Evolutionary conservation across 2,888 invertebrate genomes (phyloP), one percentile per base, ranked within the genome.

Genomic region (Epinotia brunnichana): DNA sequence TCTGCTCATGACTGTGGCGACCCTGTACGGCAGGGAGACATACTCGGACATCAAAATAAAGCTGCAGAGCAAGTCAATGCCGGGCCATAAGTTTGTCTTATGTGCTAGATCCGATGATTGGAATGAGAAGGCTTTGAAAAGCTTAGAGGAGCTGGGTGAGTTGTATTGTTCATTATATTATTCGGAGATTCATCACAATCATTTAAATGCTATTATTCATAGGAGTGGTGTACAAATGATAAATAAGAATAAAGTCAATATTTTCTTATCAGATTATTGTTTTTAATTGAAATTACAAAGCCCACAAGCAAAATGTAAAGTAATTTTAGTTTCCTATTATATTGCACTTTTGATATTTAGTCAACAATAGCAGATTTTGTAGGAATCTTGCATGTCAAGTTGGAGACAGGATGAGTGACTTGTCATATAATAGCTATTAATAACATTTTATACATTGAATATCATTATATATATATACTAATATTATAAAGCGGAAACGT

Each of bases 41-140:
- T 97, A 96, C 85, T 97, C 98, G 77, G 99, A 99, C 88, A 94
- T 99, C 75, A 94, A 91, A 70, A 95, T 99, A 67, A 95, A 95
- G 84, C 92, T 98, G 24, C 94, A 95, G 77, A 95, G 95, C 80
- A 95, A 95, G 83, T 94, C 94, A 53, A 94, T 97, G 84, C 96
- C 96, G 3, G 98, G 96, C 1, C 99, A 99, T 87, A 97, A 97
- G 88, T 96, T 99, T 91, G 96, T 99, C 11, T 90, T 99, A 19
- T 96, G 96, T 82, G 97, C 98, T 41, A 94, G 98, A 24, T 97
- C 97, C 64, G 96, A 97, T 86, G 95, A 95, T 82, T 99, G 98
- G 97, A 96, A 95, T 80, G 96, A 96, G 80, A 94, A 95, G 51
- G 94, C 96, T 19, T 89, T 98, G 56, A 94, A 94, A 69, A 92